Base-by-base conservation (phyloP, 2,113 vertebrate species). In the Mandrillus leucophaeus region DNA sequence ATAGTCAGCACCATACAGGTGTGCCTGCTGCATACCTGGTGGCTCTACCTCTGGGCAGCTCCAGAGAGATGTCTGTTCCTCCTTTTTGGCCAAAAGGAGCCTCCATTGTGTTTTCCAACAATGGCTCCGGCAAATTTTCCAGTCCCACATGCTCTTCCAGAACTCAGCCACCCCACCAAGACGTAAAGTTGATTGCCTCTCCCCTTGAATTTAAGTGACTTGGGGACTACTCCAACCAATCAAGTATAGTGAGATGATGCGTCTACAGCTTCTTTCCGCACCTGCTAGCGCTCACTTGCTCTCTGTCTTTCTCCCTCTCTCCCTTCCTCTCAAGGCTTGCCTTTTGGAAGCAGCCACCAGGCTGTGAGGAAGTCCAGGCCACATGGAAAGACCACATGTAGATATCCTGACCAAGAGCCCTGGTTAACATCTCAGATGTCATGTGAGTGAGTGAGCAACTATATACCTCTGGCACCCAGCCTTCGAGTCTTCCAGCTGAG, bases 241-340 rank as follows among this genome's bases (percentile, higher is more conserved):
- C 16, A 6, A 57, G 55, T 1, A 68, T 2, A 50, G 6, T 3
- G 30, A 17, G 55, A 17, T 0, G 43, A 45, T 0, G 40, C 40
- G 25, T 14, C 27, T 64, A 14, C 27, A 32, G 32, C 9, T 38
- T 70, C 50, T 14, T 27, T 27, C 25, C 1, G 32, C 13, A 16
- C 27, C 48, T n/a, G 32, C 78, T 38, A 40, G 4, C 20, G 16
- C 57, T 88, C 5, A n/a, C n/a, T 27, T 70, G 27, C 40, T 22
- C 40, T 25, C 72, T 80, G n/a, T 25, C 5, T 48, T 20, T 16
- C 38, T 23, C 64, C 48, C 45, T 50, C 27, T 10, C n/a, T 68
- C 7, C n/a, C 22, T 35, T 35, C 23, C 52, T 84, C 57, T 90
- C 35, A 78, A 73, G 16, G 12, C 45, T 72, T 79, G 25, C 25